A percentile compares a stretch with the other conserved stretches of the same genome.
Evolutionary conservation across 2,888 invertebrate species (phyloP).

Genomic region (Cylloceria caligata): DNA sequence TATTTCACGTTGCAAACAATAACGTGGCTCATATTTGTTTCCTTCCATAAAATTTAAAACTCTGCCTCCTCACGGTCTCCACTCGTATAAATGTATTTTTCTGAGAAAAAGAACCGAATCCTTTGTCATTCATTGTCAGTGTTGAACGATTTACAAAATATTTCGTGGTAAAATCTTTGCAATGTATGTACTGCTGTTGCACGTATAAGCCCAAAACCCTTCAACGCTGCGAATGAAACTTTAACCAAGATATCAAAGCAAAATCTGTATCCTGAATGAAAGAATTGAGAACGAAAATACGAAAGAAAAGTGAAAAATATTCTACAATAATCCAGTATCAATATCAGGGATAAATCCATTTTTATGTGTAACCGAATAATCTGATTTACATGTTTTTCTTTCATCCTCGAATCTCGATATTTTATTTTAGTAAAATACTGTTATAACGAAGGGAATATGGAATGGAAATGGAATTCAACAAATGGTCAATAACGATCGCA

Average conservation of each 20-base stretch:
- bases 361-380: not conserved
- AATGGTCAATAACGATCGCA: not conserved
- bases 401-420: not conserved
- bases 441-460: not conserved
- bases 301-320: not conserved
- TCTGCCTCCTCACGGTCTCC: not conserved
- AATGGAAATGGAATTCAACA: not conserved
- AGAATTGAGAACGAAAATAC: not conserved
- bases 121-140: conserved; percentile 5
- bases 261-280: not conserved
- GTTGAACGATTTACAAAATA: conserved; percentile 23
- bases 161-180: not conserved
- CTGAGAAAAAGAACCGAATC: not conserved
- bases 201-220: not conserved
- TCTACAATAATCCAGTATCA: not conserved
- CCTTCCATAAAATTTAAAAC: not conserved
- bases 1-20: not conserved
- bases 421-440: not conserved
- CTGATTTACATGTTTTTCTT: not conserved
- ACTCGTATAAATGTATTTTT: not conserved
- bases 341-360: not conserved
- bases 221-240: conserved; percentile 16
- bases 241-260: conserved; percentile 18
- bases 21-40: not conserved
- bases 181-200: conserved; percentile 4